Conservation (phyloP, 1,140 invertebrate genomes). For the Triops longicaudatus region DNA sequence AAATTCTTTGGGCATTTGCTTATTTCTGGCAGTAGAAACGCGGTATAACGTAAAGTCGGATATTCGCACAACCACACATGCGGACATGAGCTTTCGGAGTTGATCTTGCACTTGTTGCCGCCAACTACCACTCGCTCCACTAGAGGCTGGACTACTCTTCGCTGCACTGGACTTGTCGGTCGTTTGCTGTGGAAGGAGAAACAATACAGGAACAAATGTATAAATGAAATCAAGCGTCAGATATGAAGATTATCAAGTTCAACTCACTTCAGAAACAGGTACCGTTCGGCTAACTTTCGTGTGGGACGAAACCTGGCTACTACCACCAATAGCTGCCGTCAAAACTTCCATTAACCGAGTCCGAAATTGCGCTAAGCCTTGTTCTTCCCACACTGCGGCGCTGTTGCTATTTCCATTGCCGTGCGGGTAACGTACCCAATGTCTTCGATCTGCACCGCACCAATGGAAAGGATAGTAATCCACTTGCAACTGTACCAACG, state of each 20-base stretch:
- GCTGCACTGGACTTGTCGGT: not conserved
- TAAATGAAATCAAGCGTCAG: too few relatives aligned
- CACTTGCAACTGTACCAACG: slow-evolving; percentile 67
- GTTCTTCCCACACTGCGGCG: not conserved
- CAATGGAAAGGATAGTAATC: slow-evolving; percentile 97
- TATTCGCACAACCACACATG: slow-evolving; percentile 78
- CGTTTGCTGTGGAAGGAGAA: too few relatives aligned
- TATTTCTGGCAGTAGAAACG: slow-evolving; percentile 65
- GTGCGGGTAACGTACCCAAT: slow-evolving; percentile 71
- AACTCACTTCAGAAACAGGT: slow-evolving; percentile 27
- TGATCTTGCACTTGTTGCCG: slow-evolving; percentile 52
- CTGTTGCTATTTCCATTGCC: slow-evolving; percentile 41
- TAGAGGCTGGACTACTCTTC: not conserved
- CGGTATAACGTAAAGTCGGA: slow-evolving; percentile 78
- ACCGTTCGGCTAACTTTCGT: not conserved
- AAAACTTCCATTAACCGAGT: slow-evolving; percentile 11
- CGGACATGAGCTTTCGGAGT: slow-evolving; percentile 79
- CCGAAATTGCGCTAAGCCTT: slow-evolving; percentile 20
- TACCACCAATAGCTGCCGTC: not conserved
- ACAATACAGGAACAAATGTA: too few relatives aligned
- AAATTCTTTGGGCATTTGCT: slow-evolving; percentile 64
- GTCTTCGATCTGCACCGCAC: slow-evolving; percentile 57
- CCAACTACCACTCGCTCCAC: not conserved
- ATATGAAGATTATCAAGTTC: slow-evolving; percentile 17
- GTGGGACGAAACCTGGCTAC: not conserved